A percentile compares a stretch with the other conserved stretches of the same genome.
Evolutionary conservation across 2,113 vertebrate genomes (phyloP).

Genomic region (Trogon melanurus): DNA sequence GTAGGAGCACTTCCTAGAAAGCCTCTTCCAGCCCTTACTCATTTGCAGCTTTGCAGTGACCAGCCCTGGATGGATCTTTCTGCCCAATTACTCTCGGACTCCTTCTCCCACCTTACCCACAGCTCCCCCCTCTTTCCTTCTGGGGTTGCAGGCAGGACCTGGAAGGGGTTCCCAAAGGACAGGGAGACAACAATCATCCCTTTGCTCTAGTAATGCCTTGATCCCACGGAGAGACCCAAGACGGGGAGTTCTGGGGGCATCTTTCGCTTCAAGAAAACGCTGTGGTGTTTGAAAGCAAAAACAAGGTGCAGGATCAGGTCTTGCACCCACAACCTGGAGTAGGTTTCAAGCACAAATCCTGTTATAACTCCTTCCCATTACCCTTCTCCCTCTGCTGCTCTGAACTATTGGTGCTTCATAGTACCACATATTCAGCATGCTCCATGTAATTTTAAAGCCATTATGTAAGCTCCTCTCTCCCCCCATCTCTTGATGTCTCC

Average conservation of each 20-base stretch:
- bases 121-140: neutral
- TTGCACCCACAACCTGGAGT: neutral
- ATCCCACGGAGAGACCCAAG: neutral
- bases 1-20: neutral
- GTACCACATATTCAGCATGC: neutral
- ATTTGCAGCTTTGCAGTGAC: neutral
- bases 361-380: neutral
- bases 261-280: neutral
- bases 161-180: neutral
- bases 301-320: neutral
- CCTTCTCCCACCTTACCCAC: neutral
- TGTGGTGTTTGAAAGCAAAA: neutral
- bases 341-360: neutral
- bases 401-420: neutral
- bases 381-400: neutral
- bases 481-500: neutral
- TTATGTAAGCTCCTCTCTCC: slow-evolving; percentile 32
- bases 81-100: neutral
- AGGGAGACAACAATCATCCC: neutral
- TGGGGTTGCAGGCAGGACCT: neutral
- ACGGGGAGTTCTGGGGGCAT: neutral
- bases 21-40: neutral
- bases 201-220: neutral
- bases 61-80: neutral
- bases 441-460: neutral